A percentile compares a stretch with the other conserved stretches of the same genome.
Evolutionary conservation across 2,888 invertebrate species (phyloP).

Genomic region (Caenorhabditis imperialis): DNA sequence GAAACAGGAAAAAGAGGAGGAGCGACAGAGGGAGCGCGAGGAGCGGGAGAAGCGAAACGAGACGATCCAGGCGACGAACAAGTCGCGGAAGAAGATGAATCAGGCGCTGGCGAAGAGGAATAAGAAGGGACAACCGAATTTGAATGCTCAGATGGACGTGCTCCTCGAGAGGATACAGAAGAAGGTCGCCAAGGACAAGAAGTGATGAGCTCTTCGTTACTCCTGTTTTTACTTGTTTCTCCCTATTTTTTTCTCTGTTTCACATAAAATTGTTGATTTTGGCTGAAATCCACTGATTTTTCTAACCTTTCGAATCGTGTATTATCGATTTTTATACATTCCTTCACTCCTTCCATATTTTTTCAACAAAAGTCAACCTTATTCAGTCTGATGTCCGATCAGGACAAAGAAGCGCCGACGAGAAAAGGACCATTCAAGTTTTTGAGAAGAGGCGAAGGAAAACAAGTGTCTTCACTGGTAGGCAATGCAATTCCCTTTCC

Average conservation of each 20-base stretch:
- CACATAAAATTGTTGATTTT: not conserved
- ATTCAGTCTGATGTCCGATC: not conserved
- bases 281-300: not conserved
- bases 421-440: no score
- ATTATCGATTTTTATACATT: not conserved
- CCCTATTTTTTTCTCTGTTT: constrained; percentile 3
- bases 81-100: constrained; percentile 67
- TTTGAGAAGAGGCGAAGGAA: constrained; percentile 47
- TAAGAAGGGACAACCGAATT: constrained; percentile 72
- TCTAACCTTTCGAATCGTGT: not conserved
- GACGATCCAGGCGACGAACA: constrained; percentile 57
- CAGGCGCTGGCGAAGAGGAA: constrained; percentile 66
- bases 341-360: no score
- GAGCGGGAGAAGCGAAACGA: constrained; percentile 54
- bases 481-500: no score
- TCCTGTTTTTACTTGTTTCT: constrained; percentile 1
- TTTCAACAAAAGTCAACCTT: not conserved
- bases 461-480: no score
- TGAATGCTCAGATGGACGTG: constrained; percentile 70
- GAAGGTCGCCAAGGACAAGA: constrained; percentile 41
- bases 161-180: constrained; percentile 69
- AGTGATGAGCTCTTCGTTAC: constrained; percentile 1
- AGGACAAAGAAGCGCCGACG: no score
- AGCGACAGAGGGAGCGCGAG: constrained; percentile 37
- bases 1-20: constrained; percentile 48